Percentiles rank a stretch among this genome's conserved stretches.
Conservation (phyloP, 1,140 invertebrate genomes). For the Sesamia nonagrioides region DNA sequence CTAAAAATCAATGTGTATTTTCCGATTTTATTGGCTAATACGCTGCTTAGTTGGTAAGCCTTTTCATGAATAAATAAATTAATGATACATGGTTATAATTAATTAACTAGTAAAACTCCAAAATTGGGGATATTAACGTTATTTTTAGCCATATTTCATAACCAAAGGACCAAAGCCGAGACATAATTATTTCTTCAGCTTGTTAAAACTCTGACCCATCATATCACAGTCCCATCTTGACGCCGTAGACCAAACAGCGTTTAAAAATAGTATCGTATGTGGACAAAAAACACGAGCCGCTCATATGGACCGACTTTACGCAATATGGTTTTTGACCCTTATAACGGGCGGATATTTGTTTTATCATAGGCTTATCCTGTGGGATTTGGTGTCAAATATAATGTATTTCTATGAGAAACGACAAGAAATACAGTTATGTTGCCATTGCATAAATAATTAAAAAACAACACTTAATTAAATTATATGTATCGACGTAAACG, state of each 20-base stretch:
- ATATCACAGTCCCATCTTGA: slow-evolving; percentile 50
- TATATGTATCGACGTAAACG: background rate
- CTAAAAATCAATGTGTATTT: too few relatives aligned
- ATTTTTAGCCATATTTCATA: background rate
- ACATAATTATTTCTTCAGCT: background rate
- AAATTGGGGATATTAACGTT: background rate
- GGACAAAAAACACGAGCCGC: slow-evolving; percentile 80
- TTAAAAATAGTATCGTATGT: slow-evolving; percentile 79
- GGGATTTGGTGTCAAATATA: slow-evolving; percentile 56
- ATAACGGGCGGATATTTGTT: slow-evolving; percentile 83
- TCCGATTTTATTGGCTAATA: too few relatives aligned
- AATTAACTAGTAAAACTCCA: too few relatives aligned
- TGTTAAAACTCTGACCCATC: slow-evolving; percentile 13
- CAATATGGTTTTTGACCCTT: slow-evolving; percentile 86
- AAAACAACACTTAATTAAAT: background rate
- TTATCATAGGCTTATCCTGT: slow-evolving; percentile 79
- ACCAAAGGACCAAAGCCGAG: background rate
- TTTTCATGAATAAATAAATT: too few relatives aligned
- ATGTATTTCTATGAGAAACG: background rate
- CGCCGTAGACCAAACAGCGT: slow-evolving; percentile 67
- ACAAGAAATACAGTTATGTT: background rate
- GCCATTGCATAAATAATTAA: background rate
- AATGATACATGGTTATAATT: too few relatives aligned
- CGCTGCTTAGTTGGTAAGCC: too few relatives aligned
- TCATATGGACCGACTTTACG: slow-evolving; percentile 81